Conservation (phyloP, 2,888 invertebrate genomes). For the Itoplectis maculator region DNA sequence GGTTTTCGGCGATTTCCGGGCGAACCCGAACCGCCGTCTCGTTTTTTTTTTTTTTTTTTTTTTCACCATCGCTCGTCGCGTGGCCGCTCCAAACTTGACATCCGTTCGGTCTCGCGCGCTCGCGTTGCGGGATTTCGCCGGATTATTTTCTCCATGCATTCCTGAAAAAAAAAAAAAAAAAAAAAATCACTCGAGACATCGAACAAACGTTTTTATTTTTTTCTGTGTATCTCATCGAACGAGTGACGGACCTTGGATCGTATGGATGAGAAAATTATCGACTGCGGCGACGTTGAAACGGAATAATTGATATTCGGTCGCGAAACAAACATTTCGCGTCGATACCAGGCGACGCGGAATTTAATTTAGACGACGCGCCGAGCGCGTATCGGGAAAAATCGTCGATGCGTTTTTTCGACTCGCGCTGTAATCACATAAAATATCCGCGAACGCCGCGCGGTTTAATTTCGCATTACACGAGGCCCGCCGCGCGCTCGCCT, state of each 20-base stretch:
- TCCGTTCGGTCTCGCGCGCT: neutral
- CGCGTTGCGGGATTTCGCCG: neutral
- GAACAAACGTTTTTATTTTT: neutral
- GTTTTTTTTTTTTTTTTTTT: neutral
- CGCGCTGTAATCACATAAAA: too few species aligned
- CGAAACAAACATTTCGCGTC: too few species aligned
- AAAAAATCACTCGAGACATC: neutral
- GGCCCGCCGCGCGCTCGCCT: too few species aligned
- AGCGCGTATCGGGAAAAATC: too few species aligned
- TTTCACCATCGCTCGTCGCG: neutral
- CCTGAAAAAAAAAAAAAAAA: neutral
- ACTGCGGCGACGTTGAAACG: neutral
- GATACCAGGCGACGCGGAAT: too few species aligned
- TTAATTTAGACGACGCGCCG: too few species aligned
- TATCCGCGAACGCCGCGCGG: too few species aligned
- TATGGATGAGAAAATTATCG: too few species aligned
- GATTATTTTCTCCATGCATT: neutral
- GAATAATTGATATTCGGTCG: neutral
- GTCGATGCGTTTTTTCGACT: too few species aligned
- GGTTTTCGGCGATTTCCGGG: slow-evolving; percentile 3
- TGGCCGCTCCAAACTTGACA: neutral
- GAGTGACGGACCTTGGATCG: too few species aligned
- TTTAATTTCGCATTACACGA: too few species aligned
- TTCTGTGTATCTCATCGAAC: too few species aligned
- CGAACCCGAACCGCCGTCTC: neutral